Conservation (phyloP, 2,888 invertebrate genomes). For the Rhagonycha lutea region DNA sequence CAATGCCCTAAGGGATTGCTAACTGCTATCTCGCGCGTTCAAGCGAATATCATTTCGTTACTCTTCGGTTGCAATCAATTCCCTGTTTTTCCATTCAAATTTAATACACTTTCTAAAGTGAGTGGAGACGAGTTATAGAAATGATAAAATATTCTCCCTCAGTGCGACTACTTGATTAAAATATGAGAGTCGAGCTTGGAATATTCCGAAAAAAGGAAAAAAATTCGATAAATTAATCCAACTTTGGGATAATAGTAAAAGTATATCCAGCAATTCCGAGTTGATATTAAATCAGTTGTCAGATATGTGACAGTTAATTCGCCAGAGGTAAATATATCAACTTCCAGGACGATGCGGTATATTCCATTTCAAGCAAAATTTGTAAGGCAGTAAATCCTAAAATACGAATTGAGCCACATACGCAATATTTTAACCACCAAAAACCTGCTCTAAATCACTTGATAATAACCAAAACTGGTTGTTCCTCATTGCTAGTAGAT, state of each 20-base stretch:
- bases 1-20: constrained; percentile 12
- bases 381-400: background rate
- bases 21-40: constrained; percentile 15
- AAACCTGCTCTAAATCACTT: background rate
- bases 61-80: constrained; percentile 17
- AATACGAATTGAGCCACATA: background rate
- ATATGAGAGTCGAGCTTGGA: background rate
- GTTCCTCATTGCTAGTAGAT: background rate
- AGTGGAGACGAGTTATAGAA: constrained; percentile 13
- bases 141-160: constrained; percentile 1
- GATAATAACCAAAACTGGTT: background rate
- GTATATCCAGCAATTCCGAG: background rate
- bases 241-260: background rate
- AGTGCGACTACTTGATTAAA: background rate
- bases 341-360: background rate
- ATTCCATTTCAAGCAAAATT: background rate
- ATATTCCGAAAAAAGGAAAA: background rate
- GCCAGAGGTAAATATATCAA: background rate
- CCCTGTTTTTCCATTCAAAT: constrained; percentile 19
- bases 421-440: background rate
- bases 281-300: constrained; percentile 3
- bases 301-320: background rate
- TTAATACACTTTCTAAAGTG: constrained; percentile 12
- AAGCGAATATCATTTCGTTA: constrained; percentile 19
- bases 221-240: background rate